phyloP scores from a whole-genome alignment of 2,888 invertebrate species.

The Yponomeuta evonymella region DNA sequence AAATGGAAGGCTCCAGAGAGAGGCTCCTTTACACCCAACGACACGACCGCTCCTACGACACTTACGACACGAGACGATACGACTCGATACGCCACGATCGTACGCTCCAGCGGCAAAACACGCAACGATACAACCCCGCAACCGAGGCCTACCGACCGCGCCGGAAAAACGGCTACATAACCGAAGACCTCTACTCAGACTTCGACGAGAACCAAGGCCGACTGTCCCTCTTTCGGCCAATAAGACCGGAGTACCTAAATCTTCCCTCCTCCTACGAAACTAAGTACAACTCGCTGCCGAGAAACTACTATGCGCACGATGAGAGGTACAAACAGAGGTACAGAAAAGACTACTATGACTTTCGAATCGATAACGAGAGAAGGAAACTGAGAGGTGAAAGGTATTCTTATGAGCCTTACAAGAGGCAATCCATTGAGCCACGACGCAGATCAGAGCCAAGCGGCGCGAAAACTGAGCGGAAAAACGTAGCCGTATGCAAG shows the following conservation, averaged over 20 bases:
- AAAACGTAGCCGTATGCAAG: constrained; percentile 65
- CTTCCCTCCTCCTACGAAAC: constrained; percentile 56
- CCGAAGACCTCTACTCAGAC: constrained; percentile 70
- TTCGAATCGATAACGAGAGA: constrained; percentile 57
- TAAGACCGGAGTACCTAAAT: constrained; percentile 67
- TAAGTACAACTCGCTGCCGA: constrained; percentile 59
- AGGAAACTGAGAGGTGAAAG: constrained; percentile 29
- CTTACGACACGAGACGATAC: constrained; percentile 17
- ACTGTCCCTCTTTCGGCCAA: constrained; percentile 65
- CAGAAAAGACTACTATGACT: constrained; percentile 65
- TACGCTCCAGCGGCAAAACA: constrained; percentile 21
- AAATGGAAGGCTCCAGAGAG: constrained; percentile 67
- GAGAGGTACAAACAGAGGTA: constrained; percentile 44
- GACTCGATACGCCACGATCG: constrained; percentile 14
- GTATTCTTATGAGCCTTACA: constrained; percentile 43
- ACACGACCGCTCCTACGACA: constrained; percentile 41
- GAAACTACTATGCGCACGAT: constrained; percentile 59
- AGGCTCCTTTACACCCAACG: constrained; percentile 54
- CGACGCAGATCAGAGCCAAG: constrained; percentile 15
- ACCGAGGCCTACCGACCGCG: constrained; percentile 34
- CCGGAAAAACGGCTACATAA: constrained; percentile 66
- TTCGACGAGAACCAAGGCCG: constrained; percentile 69
- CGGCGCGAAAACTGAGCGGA: constrained; percentile 22
- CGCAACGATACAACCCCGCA: not conserved
- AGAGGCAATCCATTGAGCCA: constrained; percentile 18